Conservation (phyloP, 2,113 vertebrate genomes). For the Myxocyprinus asiaticus region DNA sequence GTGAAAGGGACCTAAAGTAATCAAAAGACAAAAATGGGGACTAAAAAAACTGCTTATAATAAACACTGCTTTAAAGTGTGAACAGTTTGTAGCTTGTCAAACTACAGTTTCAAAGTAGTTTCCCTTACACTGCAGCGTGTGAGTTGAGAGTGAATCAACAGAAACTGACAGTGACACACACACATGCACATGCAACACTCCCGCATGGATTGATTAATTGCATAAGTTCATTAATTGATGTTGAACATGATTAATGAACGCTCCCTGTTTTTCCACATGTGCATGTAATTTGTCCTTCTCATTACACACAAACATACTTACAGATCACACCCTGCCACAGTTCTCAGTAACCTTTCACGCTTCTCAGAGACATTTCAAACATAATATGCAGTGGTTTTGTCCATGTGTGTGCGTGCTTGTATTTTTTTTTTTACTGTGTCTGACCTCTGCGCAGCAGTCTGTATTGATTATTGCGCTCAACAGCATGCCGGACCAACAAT, state of each 20-base stretch:
- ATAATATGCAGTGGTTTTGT: not conserved
- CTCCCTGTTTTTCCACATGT: not conserved
- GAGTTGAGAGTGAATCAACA: too few relatives aligned
- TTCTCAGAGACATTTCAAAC: not conserved
- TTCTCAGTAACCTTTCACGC: not conserved
- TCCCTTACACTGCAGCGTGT: too few relatives aligned
- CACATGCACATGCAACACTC: too few relatives aligned
- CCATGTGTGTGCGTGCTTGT: slow-evolving; percentile 20
- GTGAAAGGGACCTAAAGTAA: too few relatives aligned
- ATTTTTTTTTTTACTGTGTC: not conserved
- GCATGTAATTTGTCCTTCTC: too few relatives aligned
- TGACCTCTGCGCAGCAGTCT: slow-evolving; percentile 71
- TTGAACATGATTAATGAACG: slow-evolving; percentile 8
- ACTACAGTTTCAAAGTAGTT: too few relatives aligned
- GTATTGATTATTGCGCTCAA: slow-evolving; percentile 41
- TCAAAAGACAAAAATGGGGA: too few relatives aligned
- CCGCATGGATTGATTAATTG: not conserved
- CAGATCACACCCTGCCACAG: not conserved
- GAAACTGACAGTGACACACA: too few relatives aligned
- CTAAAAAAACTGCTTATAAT: too few relatives aligned
- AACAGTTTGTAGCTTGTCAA: too few relatives aligned
- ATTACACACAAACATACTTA: not conserved
- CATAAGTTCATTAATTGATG: not conserved
- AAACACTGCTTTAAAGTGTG: too few relatives aligned
- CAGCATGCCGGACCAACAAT: slow-evolving; percentile 76